Evolutionary conservation across 2,888 invertebrate genomes (phyloP), one percentile per base, ranked within the genome.

Genomic region (Scaptodrosophila latifasciaeformis): DNA sequence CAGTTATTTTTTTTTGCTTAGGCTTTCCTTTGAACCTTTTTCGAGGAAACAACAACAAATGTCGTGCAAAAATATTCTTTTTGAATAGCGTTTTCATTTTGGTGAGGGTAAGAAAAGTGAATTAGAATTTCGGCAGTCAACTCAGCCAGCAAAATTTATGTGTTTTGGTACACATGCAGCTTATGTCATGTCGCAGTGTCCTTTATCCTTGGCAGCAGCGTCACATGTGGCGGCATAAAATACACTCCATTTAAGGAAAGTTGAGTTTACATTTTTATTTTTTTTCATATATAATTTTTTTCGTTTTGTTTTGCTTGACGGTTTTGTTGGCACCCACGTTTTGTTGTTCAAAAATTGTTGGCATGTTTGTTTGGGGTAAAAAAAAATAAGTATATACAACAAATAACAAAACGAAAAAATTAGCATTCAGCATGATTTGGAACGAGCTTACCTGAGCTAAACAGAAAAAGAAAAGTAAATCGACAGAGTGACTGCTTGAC

Each of bases 71-170:
- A n/a, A n/a, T n/a, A n/a, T n/a, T n/a, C n/a, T n/a, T n/a, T n/a
- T n/a, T n/a, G n/a, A n/a, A n/a, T n/a, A n/a, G n/a, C n/a, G n/a
- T n/a, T n/a, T n/a, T n/a, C n/a, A n/a, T n/a, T n/a, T n/a, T n/a
- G n/a, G n/a, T n/a, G n/a, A n/a, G n/a, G n/a, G n/a, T n/a, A 13
- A 6, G 13, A 34, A 34, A 70, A 60, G 60, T 62, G 65, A 67
- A 78, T 78, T 70, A 62, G 59, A 75, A 70, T 75, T 70, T 75
- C 55, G 49, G 2, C 13, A 10, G 6, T 34, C 4, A 34, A 15
- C 59, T 57, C 55, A 55, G 54, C 52, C 54, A 59, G 45, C 44
- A 54, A 49, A 65, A 70, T 78, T 75, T 75, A 78, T 75, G 51
- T 55, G 54, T 57, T 65, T 59, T 44, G 42, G 45, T 46, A 47